Conservation (phyloP, 2,113 vertebrate genomes). For the Tangachromis dhanisi region DNA sequence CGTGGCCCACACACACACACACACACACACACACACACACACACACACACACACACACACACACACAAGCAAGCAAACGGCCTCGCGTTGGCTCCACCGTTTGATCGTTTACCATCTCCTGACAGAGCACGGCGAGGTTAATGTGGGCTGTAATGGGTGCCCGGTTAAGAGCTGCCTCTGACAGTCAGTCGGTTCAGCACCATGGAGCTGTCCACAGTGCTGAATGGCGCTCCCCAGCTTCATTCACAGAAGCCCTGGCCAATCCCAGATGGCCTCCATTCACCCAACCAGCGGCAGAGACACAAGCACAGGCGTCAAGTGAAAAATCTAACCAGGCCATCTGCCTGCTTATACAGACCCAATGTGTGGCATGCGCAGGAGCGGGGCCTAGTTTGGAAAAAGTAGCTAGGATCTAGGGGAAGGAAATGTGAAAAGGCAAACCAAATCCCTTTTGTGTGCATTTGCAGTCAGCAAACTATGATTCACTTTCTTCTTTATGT, state of each 20-base stretch:
- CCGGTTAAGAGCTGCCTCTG: neutral
- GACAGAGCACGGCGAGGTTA: neutral
- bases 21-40: neutral
- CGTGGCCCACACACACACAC: no score
- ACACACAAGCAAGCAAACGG: neutral
- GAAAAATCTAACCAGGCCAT: slow-evolving; percentile 21
- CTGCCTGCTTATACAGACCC: slow-evolving; percentile 8
- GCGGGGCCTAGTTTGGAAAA: neutral
- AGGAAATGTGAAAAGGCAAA: neutral
- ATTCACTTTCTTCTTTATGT: neutral
- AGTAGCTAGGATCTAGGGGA: neutral
- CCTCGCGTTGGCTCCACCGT: neutral
- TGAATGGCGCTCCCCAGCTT: slow-evolving; percentile 37
- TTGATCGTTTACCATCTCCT: neutral
- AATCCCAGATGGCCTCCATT: slow-evolving; percentile 60
- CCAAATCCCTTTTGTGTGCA: neutral
- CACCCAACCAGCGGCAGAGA: slow-evolving; percentile 26
- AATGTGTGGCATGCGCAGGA: neutral
- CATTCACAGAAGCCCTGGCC: slow-evolving; percentile 60
- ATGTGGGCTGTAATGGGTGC: neutral
- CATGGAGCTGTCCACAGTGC: slow-evolving; percentile 19
- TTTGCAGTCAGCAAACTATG: neutral
- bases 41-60: neutral
- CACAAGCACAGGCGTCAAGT: neutral
- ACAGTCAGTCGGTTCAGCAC: neutral